A percentile compares a stretch with the other conserved stretches of the same genome.
phyloP scores from a whole-genome alignment of 2,888 invertebrate genomes.

The Candidula unifasciata region DNA sequence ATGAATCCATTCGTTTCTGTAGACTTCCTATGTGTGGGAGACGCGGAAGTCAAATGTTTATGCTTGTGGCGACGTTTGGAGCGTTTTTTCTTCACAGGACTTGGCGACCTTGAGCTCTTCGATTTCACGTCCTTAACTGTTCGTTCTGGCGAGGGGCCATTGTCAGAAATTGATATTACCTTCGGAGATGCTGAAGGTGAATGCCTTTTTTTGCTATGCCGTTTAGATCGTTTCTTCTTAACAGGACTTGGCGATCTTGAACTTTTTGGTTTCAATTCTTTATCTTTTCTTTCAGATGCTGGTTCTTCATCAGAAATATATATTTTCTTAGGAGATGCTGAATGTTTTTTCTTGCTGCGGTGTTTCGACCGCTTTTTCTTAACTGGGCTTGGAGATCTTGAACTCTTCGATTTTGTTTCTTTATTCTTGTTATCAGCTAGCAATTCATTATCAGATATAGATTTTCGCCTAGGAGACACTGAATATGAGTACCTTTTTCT shows the following conservation, averaged over 20 bases:
- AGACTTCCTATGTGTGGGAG: background rate
- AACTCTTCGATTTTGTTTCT: background rate
- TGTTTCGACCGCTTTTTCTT: background rate
- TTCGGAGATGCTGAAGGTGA: background rate
- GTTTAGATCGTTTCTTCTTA: background rate
- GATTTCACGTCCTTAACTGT: background rate
- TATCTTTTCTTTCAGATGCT: background rate
- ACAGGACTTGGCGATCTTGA: no score
- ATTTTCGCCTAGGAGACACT: conserved; percentile 10
- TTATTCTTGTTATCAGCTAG: background rate
- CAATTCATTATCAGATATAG: background rate
- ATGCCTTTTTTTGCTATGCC: background rate
- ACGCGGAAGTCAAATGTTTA: background rate
- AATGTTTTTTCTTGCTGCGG: background rate
- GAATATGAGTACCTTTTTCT: no score
- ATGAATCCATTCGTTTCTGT: conserved; percentile 23
- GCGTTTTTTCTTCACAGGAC: background rate
- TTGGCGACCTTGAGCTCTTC: no score
- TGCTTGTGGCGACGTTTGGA: background rate
- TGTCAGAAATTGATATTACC: conserved; percentile 2
- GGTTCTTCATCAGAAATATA: background rate
- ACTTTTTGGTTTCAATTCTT: no score
- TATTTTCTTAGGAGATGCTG: background rate
- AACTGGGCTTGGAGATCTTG: background rate
- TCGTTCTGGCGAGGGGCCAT: no score